Percentiles rank a stretch among this genome's conserved stretches.
Evolutionary conservation across 2,888 invertebrate species (phyloP).

Genomic region (Folsomia candida): DNA sequence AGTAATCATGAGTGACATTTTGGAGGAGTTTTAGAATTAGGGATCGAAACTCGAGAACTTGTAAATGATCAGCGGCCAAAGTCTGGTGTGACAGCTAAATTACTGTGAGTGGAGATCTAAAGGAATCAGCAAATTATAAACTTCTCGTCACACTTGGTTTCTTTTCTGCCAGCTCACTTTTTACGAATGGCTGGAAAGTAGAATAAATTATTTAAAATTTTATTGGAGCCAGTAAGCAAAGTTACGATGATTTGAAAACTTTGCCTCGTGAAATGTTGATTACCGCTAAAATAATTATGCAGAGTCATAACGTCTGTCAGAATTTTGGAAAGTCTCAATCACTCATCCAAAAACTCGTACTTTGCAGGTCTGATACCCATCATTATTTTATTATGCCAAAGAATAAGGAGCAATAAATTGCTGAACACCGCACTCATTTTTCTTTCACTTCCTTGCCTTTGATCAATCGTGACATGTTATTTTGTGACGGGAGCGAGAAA

Average conservation of each 20-base stretch:
- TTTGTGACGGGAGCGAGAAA: neutral
- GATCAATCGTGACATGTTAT: conserved; percentile 6
- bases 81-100: neutral
- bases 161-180: neutral
- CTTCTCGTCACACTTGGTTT: neutral
- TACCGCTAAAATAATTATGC: conserved; percentile 27
- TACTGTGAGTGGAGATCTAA: neutral
- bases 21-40: neutral
- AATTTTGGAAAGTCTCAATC: conserved; percentile 22
- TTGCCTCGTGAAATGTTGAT: conserved; percentile 12
- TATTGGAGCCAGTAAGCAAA: neutral
- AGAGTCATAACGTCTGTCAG: conserved; percentile 24
- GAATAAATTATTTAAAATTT: neutral
- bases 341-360: conserved; percentile 19
- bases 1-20: neutral
- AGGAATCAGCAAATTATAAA: conserved; percentile 1
- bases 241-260: conserved; percentile 8
- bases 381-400: conserved; percentile 13
- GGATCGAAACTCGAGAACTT: neutral
- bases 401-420: conserved; percentile 8
- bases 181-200: no score
- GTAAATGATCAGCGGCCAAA: neutral
- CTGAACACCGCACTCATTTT: conserved; percentile 4
- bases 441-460: neutral
- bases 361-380: conserved; percentile 7